Evolutionary conservation across 2,113 vertebrate genomes (phyloP).

Genomic region (Heterotis niloticus): DNA sequence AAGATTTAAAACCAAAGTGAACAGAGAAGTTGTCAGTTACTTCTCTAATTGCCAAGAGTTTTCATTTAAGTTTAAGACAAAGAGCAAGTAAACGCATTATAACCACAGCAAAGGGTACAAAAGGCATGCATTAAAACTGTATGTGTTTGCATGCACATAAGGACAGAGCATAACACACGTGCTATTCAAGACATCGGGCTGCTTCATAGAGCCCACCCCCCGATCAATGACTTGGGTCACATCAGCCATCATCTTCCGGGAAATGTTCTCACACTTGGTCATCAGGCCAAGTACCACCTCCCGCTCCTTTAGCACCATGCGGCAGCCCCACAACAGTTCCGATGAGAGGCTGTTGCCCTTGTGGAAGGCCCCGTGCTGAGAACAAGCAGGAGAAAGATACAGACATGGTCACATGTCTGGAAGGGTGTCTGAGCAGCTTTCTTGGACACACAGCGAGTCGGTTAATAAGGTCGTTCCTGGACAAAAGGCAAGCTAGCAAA

Average conservation of each 20-base stretch:
- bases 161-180: conserved; percentile 51
- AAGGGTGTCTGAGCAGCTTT: background rate
- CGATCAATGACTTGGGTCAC: conserved; percentile 69
- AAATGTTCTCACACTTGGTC: conserved; percentile 80
- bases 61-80: background rate
- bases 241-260: conserved; percentile 69
- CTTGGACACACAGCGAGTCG: too few species aligned
- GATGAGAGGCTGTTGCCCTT: conserved; percentile 69
- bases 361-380: conserved; percentile 50
- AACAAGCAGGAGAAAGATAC: background rate
- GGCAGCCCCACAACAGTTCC: conserved; percentile 75
- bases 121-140: background rate
- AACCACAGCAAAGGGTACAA: background rate
- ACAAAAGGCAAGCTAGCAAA: background rate
- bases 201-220: conserved; percentile 66
- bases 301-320: conserved; percentile 72
- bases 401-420: background rate
- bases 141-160: background rate
- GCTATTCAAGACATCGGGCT: conserved; percentile 70
- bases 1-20: background rate
- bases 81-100: background rate
- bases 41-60: background rate
- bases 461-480: background rate
- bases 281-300: conserved; percentile 78
- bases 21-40: background rate